Evolutionary conservation across 2,113 vertebrate genomes (phyloP).

Genomic region (Mola mola): DNA sequence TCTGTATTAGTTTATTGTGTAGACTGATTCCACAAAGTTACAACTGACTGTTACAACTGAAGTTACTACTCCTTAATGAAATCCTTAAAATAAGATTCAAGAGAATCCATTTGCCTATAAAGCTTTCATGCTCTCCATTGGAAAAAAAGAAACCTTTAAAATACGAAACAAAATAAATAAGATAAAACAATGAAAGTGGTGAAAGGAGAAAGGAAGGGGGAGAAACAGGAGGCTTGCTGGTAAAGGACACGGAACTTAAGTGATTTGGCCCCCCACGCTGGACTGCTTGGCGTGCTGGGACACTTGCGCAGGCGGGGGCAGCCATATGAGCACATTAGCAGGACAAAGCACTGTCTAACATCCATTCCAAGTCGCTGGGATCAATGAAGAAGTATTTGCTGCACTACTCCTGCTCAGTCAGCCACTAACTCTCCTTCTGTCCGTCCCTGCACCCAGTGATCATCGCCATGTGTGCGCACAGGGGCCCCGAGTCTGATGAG

Average conservation of each 20-base stretch:
- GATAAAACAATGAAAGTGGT: not conserved
- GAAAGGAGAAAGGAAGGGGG: not conserved
- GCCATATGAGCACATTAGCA: conserved; percentile 62
- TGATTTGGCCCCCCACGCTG: conserved; percentile 23
- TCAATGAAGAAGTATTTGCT: conserved; percentile 71
- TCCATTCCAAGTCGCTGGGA: conserved; percentile 50
- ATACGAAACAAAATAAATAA: not conserved
- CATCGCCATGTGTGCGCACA: conserved; percentile 46
- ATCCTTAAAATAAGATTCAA: conserved; percentile 55
- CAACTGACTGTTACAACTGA: too few species aligned
- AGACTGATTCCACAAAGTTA: conserved; percentile 51
- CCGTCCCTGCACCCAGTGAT: conserved; percentile 42
- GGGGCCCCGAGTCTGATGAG: conserved; percentile 60
- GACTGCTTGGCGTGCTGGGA: conserved; percentile 18
- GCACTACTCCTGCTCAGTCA: conserved; percentile 62
- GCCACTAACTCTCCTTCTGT: conserved; percentile 75
- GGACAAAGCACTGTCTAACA: conserved; percentile 51
- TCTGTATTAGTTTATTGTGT: conserved; percentile 35
- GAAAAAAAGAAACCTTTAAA: not conserved
- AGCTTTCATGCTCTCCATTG: conserved; percentile 13
- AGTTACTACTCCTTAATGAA: conserved; percentile 69
- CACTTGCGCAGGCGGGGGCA: conserved; percentile 11
- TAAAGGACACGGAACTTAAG: conserved; percentile 29
- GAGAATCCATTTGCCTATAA: conserved; percentile 40
- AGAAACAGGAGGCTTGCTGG: conserved; percentile 15